A percentile compares a stretch with the other conserved stretches of the same genome.
These are phyloP conservation scores for Drosophila demipolita DNA, from an alignment of 2,888 invertebrate genomes.

Conservation along the genomic window DNA sequence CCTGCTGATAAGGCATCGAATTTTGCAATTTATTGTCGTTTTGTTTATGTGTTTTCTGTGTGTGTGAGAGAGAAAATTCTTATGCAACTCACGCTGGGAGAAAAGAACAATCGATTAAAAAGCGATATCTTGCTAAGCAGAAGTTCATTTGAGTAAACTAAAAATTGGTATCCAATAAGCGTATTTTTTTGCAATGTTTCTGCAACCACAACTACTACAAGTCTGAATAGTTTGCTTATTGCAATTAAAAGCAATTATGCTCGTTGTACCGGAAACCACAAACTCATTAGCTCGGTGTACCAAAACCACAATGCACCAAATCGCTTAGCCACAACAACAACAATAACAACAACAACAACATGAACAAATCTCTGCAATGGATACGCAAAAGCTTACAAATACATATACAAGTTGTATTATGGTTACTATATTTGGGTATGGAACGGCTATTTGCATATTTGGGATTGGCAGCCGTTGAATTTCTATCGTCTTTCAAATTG, in stretches of 20 bases:
- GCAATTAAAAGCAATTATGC: conserved; percentile 81
- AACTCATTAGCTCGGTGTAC: conserved; percentile 79
- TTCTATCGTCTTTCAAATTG: conserved; percentile 46
- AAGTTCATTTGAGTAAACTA: background rate
- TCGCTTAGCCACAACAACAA: conserved; percentile 45
- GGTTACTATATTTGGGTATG: background rate
- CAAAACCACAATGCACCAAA: conserved; percentile 75
- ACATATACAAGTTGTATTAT: background rate
- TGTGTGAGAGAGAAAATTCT: background rate
- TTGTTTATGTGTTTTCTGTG: background rate
- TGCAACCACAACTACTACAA: conserved; percentile 64
- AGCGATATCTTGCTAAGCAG: background rate
- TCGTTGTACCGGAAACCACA: conserved; percentile 68
- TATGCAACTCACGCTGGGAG: background rate
- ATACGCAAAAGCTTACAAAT: conserved; percentile 6
- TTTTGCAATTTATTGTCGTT: conserved; percentile 11
- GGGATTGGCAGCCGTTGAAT: background rate
- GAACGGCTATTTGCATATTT: conserved; percentile 26
- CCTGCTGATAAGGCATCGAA: conserved; percentile 25
- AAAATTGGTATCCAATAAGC: background rate
- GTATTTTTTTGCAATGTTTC: conserved; percentile 5
- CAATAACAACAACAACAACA: background rate
- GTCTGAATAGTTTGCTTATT: conserved; percentile 75
- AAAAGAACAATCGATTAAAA: conserved; percentile 9
- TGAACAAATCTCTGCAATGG: conserved; percentile 13